These are phyloP conservation scores for Lutraria rhynchaena DNA, from an alignment of 1,140 invertebrate genomes.

Conservation along the genomic window DNA sequence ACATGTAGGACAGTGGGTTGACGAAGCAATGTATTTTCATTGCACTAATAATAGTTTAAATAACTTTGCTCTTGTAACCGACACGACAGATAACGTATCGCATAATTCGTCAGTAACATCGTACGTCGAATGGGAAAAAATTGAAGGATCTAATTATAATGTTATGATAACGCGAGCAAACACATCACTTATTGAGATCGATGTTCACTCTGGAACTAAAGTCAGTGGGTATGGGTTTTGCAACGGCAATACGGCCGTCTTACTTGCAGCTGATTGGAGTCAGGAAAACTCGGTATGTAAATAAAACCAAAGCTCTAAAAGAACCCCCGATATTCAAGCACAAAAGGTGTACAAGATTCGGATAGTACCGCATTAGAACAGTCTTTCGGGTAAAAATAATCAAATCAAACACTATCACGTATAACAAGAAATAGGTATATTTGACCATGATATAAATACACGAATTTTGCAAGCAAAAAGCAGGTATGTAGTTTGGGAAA, in stretches of 20 bases:
- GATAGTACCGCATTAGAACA: background rate
- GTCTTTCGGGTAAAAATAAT: background rate
- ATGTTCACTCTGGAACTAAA: background rate
- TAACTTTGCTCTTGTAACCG: background rate
- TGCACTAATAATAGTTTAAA: background rate
- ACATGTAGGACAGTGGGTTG: slow-evolving; percentile 11
- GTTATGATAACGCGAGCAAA: background rate
- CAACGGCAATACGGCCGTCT: background rate
- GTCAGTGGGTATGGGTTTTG: background rate
- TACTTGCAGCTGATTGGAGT: slow-evolving; percentile 12
- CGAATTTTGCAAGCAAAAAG: too few relatives aligned
- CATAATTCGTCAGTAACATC: background rate
- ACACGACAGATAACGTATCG: background rate
- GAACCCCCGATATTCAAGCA: background rate
- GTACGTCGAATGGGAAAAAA: background rate
- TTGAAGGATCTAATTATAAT: background rate
- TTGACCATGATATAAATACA: background rate
- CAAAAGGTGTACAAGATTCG: background rate
- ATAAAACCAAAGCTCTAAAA: background rate
- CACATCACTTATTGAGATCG: background rate
- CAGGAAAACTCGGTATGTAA: slow-evolving; percentile 19
- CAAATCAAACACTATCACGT: background rate
- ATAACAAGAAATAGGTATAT: background rate
- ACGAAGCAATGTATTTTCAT: background rate
- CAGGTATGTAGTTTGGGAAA: too few relatives aligned